Percentiles rank a stretch among this genome's conserved stretches.
Evolutionary conservation across 2,113 vertebrate species (phyloP).

Genomic region (Rhinichthys klamathensis): DNA sequence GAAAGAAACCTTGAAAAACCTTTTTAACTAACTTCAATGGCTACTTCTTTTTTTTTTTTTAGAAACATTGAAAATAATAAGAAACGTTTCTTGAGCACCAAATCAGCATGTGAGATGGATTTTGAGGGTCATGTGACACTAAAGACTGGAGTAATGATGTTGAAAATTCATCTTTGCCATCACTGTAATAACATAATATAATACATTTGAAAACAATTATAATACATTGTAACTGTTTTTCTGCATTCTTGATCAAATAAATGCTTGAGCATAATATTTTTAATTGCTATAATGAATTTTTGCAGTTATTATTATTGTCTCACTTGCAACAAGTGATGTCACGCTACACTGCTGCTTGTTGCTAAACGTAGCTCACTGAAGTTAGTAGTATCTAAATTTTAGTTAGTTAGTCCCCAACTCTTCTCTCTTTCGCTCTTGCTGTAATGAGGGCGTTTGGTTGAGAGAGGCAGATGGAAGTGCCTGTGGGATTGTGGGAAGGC

Average conservation of each 20-base stretch:
- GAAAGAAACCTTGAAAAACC: neutral
- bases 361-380: neutral
- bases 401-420: constrained; percentile 50
- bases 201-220: neutral
- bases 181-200: neutral
- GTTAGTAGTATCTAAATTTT: neutral
- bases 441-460: constrained; percentile 69
- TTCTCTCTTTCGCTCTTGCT: constrained; percentile 60
- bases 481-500: constrained; percentile 69
- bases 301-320: too few species aligned
- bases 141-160: neutral
- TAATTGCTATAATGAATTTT: too few species aligned
- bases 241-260: too few species aligned
- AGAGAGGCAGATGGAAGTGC: constrained; percentile 73
- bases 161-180: neutral
- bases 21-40: too few species aligned
- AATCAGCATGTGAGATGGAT: neutral
- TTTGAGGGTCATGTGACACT: neutral
- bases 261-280: too few species aligned
- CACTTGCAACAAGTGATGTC: neutral
- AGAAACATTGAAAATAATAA: too few species aligned
- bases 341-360: neutral
- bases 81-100: neutral
- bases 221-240: neutral
- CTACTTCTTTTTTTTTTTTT: too few species aligned